Base-by-base conservation (phyloP, 2,113 vertebrate genomes). In the Pelecanus crispus region DNA sequence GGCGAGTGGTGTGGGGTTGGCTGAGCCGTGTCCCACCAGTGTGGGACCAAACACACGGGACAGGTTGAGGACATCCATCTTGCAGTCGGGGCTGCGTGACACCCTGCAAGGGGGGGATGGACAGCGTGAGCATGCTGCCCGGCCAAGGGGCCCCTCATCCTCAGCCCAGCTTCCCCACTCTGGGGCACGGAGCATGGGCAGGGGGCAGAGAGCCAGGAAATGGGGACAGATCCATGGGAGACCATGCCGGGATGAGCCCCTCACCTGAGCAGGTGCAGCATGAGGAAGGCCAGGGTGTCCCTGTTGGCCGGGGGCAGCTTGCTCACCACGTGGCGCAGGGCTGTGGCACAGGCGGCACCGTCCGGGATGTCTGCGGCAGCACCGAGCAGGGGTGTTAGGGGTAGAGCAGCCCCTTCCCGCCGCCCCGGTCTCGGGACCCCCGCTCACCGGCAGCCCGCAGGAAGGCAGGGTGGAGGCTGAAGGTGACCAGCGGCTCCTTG, bases 11-110 rank as follows among this genome's bases (percentile, higher is more conserved):
- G 98, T 97, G 4, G 99, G 99, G 26, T 98, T 98, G 10, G 98
- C 75, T 2, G 98, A 97, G 55, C 97, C 78, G 8, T 99, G 98
- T 53, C 99, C 99, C 17, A 99, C 98, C 8, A 99, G 95, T 0
- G 98, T 99, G 4, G 99, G 99, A 40, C 99, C 99, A 78, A 99
- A 99, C 36, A 99, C 98, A 1, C 99, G 96, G 21, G 98, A 97
- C 88, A 99, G 73, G 52, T 99, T 99, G 42, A 97, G 94, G 81
- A 94, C 82, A 14, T 99, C 98, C 99, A 99, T 99, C 95, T 98
- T 98, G 94, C 99, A 99, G 13, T 68, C 62, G 0, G 98, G 98
- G 62, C 98, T 99, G 47, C 7, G 77, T 2, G 98, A 98, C 52
- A 99, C 99, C 45, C 98, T 98, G 86, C 1, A 1, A 63, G 40